Conservation (phyloP, 1,140 invertebrate genomes). For the Vanessa atalanta region DNA sequence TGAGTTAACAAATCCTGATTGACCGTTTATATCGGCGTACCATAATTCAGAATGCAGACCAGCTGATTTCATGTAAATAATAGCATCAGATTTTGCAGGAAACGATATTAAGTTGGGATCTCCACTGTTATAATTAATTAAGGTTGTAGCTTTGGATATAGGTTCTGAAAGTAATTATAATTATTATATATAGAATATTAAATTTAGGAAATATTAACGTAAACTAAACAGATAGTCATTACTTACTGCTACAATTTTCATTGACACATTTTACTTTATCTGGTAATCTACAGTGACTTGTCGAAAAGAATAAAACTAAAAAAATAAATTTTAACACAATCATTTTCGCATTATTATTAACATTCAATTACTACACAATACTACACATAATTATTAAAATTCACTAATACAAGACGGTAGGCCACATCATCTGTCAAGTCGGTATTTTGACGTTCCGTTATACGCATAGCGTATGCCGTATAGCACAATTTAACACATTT, state of each 20-base stretch:
- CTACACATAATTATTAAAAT: conserved; percentile 59
- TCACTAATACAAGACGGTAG: conserved; percentile 64
- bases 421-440: conserved; percentile 78
- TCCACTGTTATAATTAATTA: conserved; percentile 81
- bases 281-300: conserved; percentile 60
- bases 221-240: conserved; percentile 44
- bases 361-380: conserved; percentile 42
- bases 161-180: conserved; percentile 81
- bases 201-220: conserved; percentile 8
- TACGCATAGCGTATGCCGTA: conserved; percentile 22
- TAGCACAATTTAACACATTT: no score
- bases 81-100: conserved; percentile 82
- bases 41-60: conserved; percentile 85
- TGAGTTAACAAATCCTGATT: conserved; percentile 85
- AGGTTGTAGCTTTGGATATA: conserved; percentile 84
- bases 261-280: conserved; percentile 75
- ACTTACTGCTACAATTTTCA: conserved; percentile 69
- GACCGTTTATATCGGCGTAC: conserved; percentile 87
- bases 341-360: conserved; percentile 74
- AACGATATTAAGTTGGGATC: conserved; percentile 85
- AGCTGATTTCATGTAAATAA: conserved; percentile 87
- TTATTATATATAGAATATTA: not conserved
- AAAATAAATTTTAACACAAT: conserved; percentile 62
- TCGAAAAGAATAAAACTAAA: conserved; percentile 62
- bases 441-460: conserved; percentile 46